These are phyloP conservation scores for Sinhomidia bicolor DNA, from an alignment of 2,888 invertebrate species.

Conservation along the genomic window DNA sequence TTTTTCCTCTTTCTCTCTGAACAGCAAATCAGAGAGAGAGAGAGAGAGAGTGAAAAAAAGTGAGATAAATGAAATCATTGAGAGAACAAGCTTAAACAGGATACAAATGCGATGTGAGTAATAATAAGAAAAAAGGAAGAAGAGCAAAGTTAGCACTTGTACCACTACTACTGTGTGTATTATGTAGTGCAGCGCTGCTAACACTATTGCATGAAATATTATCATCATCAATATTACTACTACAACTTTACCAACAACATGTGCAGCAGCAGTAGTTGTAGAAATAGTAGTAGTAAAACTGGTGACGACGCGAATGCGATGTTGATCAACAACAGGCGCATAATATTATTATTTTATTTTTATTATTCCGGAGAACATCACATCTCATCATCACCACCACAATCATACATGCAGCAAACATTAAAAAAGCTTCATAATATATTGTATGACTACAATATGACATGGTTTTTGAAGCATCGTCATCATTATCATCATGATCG, in stretches of 20 bases:
- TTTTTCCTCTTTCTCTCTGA: too few species aligned
- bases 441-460: too few species aligned
- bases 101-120: slow-evolving; percentile 49
- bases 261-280: slow-evolving; percentile 28
- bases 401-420: too few species aligned
- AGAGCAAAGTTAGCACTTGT: too few species aligned
- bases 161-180: slow-evolving; percentile 25
- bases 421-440: too few species aligned
- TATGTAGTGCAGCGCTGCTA: too few species aligned
- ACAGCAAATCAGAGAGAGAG: slow-evolving; percentile 8
- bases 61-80: slow-evolving; percentile 19
- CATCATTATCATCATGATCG: background rate
- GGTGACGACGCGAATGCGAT: background rate
- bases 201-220: too few species aligned
- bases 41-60: background rate
- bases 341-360: background rate
- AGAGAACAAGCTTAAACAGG: slow-evolving; percentile 60
- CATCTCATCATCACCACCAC: background rate
- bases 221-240: too few species aligned
- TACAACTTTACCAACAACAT: slow-evolving; percentile 36
- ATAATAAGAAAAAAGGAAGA: slow-evolving; percentile 3
- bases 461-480: slow-evolving; percentile 6
- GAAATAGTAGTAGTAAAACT: slow-evolving; percentile 14
- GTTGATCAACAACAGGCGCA: slow-evolving; percentile 28
- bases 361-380: background rate